Percentiles rank a stretch among this genome's conserved stretches.
Evolutionary conservation across 2,888 invertebrate species (phyloP).

Genomic region (Esperia sulphurella): DNA sequence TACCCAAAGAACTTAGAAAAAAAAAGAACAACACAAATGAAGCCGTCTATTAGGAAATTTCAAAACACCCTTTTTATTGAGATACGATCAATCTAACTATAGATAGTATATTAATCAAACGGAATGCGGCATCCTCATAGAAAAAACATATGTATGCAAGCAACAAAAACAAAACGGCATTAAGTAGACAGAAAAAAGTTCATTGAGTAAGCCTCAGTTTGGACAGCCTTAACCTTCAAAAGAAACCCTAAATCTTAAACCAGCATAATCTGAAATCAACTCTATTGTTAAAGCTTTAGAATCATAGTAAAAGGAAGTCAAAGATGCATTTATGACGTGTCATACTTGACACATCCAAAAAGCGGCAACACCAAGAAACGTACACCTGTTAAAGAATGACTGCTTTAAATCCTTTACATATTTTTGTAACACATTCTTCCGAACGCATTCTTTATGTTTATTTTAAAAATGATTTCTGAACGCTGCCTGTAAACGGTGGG

Average conservation of each 20-base stretch:
- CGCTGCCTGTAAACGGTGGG: constrained; percentile 9
- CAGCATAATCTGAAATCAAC: constrained; percentile 15
- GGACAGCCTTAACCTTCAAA: constrained; percentile 24
- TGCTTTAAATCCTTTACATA: constrained; percentile 64
- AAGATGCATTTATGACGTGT: neutral
- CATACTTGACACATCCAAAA: constrained; percentile 7
- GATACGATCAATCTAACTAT: constrained; percentile 53
- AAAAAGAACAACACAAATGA: constrained; percentile 42
- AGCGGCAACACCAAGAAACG: constrained; percentile 35
- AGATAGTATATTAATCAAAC: constrained; percentile 58
- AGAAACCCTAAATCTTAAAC: constrained; percentile 1
- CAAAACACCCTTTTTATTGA: constrained; percentile 66
- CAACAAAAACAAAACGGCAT: constrained; percentile 73
- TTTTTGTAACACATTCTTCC: constrained; percentile 68
- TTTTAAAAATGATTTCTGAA: constrained; percentile 42
- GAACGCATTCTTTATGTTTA: constrained; percentile 57
- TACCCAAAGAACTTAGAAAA: constrained; percentile 31
- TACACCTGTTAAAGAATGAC: constrained; percentile 64
- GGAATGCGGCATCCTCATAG: constrained; percentile 55
- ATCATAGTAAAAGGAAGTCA: neutral
- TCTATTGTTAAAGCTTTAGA: constrained; percentile 10
- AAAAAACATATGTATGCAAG: constrained; percentile 60
- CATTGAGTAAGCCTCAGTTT: constrained; percentile 58
- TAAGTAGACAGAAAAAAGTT: constrained; percentile 66
- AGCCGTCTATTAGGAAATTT: constrained; percentile 62